These are phyloP conservation scores for Chrysocyon brachyurus DNA, from an alignment of 2,797 vertebrate genomes.

Conservation along the genomic window DNA sequence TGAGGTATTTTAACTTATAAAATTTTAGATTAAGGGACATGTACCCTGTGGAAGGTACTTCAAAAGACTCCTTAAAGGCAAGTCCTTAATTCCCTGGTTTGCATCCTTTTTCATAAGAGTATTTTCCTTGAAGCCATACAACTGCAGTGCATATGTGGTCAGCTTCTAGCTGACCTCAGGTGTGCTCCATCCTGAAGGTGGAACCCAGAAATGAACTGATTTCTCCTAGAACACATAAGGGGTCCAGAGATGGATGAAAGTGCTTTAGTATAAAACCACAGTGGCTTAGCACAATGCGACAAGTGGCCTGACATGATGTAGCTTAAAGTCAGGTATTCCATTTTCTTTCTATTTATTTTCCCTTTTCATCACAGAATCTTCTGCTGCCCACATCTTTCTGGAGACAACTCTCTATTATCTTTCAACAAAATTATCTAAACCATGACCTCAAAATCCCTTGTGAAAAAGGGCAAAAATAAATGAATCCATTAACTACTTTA, in stretches of 20 bases:
- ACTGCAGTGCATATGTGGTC: not conserved
- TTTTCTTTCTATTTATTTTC: not conserved
- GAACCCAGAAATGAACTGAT: not conserved
- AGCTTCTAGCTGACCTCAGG: conserved; percentile 24
- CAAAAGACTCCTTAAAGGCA: not conserved
- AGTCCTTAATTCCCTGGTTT: not conserved
- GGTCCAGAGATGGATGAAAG: not conserved
- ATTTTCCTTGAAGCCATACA: conserved; percentile 7
- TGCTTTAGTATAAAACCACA: not conserved
- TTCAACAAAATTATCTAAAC: conserved; percentile 27
- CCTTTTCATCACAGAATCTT: not conserved
- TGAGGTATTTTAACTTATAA: not conserved
- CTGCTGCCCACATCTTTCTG: not conserved
- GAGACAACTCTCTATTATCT: not conserved
- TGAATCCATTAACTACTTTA: conserved; percentile 26
- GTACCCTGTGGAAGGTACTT: not conserved
- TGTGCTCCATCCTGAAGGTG: not conserved
- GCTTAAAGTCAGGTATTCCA: not conserved
- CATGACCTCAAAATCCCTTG: not conserved
- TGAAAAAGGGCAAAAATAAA: not conserved
- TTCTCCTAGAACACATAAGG: not conserved
- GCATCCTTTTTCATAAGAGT: not conserved
- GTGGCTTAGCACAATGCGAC: conserved; percentile 24
- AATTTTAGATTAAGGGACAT: not conserved
- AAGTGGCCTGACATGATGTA: not conserved